phyloP scores from a whole-genome alignment of 1,140 invertebrate genomes.

The Euwallacea fornicatus region DNA sequence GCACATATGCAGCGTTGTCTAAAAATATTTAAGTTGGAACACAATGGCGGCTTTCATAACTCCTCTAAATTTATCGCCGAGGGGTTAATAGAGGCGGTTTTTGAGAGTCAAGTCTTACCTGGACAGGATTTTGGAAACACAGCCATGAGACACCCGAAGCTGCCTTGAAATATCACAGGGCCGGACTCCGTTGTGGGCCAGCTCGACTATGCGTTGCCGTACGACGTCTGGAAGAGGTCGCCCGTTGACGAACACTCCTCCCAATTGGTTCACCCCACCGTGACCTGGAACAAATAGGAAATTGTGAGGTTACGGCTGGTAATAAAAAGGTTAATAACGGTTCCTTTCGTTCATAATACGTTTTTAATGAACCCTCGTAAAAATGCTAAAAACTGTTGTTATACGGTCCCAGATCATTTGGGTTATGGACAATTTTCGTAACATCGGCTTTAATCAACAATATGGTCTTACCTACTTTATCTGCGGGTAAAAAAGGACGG shows the following conservation, averaged over 20 bases:
- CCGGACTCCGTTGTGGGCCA: constrained; percentile 92
- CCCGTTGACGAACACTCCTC: constrained; percentile 96
- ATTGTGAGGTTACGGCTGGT: background rate
- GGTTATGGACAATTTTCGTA: constrained; percentile 24
- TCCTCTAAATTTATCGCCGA: background rate
- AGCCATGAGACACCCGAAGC: constrained; percentile 88
- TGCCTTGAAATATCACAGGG: constrained; percentile 93
- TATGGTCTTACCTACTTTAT: constrained; percentile 6
- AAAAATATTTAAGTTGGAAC: too few relatives aligned
- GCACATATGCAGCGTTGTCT: background rate
- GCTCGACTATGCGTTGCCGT: constrained; percentile 90
- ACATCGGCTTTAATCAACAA: constrained; percentile 7
- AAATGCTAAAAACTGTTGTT: constrained; percentile 23
- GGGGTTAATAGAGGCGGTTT: background rate
- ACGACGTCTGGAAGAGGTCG: constrained; percentile 93
- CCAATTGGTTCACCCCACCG: constrained; percentile 94
- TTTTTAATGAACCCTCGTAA: constrained; percentile 28
- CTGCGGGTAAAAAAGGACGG: background rate
- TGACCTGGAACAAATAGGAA: constrained; percentile 68
- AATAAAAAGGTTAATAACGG: background rate
- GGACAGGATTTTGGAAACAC: constrained; percentile 92
- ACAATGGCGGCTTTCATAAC: too few relatives aligned
- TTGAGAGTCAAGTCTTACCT: constrained; percentile 64
- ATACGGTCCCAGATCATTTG: constrained; percentile 20
- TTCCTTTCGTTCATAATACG: constrained; percentile 1